Evolutionary conservation across 2,888 invertebrate species (phyloP).

Genomic region (Pterostichus niger): DNA sequence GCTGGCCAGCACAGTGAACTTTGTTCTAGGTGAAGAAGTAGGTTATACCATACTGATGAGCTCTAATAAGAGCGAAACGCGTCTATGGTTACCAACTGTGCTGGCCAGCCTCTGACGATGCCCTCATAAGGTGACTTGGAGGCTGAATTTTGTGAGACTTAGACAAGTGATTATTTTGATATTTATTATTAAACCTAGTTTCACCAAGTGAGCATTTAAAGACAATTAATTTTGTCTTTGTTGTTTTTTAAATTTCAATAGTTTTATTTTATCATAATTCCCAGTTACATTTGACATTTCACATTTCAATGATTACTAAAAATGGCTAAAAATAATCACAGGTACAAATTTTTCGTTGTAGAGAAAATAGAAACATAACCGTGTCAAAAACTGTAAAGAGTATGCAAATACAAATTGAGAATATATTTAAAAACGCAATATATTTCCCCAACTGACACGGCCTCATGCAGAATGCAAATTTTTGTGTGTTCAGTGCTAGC

Average conservation of each 20-base stretch:
- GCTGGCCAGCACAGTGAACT: too few relatives aligned
- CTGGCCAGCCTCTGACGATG: too few relatives aligned
- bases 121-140: too few relatives aligned
- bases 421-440: slow-evolving; percentile 62
- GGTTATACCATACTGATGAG: too few relatives aligned
- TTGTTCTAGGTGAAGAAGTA: too few relatives aligned
- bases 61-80: too few relatives aligned
- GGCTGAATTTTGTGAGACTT: too few relatives aligned
- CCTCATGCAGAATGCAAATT: slow-evolving; percentile 62
- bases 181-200: too few relatives aligned
- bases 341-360: slow-evolving; percentile 8
- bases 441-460: slow-evolving; percentile 55
- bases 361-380: slow-evolving; percentile 1
- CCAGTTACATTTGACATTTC: slow-evolving; percentile 6
- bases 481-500: slow-evolving; percentile 50
- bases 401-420: slow-evolving; percentile 55
- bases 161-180: too few relatives aligned
- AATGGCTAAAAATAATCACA: slow-evolving; percentile 11
- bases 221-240: too few relatives aligned
- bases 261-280: slow-evolving; percentile 1
- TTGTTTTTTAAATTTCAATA: background rate
- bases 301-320: slow-evolving; percentile 4
- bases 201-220: too few relatives aligned
- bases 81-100: too few relatives aligned
- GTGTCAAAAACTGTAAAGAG: slow-evolving; percentile 33